Base-by-base conservation (phyloP, 2,113 vertebrate species). In the Prochilodus magdalenae region DNA sequence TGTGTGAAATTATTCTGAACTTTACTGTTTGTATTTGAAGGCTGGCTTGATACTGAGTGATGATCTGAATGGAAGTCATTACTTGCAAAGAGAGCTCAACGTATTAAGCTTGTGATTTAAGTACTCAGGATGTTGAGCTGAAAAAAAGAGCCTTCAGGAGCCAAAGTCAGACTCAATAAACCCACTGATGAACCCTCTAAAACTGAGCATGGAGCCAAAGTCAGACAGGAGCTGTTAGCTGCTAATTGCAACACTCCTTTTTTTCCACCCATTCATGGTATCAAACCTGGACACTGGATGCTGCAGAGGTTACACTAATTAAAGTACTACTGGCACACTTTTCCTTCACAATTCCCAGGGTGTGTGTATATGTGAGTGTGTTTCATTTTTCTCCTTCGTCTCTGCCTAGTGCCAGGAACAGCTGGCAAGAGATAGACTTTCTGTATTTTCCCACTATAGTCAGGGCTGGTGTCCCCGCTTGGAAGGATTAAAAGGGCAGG, bases 231-330 rank as follows among this genome's bases (percentile, higher is more conserved):
- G 85, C 88, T 86, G 89, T 88, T 91, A 90, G 88, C 87, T 84
- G 90, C 90, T 92, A 93, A 93, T 92, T 93, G 91, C 88, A 90
- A 93, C 89, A 90, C 88, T 92, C 91, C 86, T 75, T 80, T 84
- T 80, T 66, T 67, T n/a, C n/a, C 66, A 40, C 86, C 89, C 88
- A 92, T 93, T 94, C 89, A 93, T 86, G 89, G 89, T 87, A 90
- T 89, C 86, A 91, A 91, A 88, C 86, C 26, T 67, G 36, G 79
- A 81, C 86, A 87, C 88, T 89, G 86, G 86, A 89, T 87, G 87
- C 77, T 75, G 80, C 81, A 80, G 84, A 84, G 80, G 83, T 88
- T 84, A 72, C 26, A 75, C 87, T 90, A 91, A 93, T 93, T 93
- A 90, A 86, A 82, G 77, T 83, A 83, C 88, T 84, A 90, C 77